Evolutionary conservation across 2,113 vertebrate genomes (phyloP), one percentile per base, ranked within the genome.

Genomic region (Cinclus mexicanus): DNA sequence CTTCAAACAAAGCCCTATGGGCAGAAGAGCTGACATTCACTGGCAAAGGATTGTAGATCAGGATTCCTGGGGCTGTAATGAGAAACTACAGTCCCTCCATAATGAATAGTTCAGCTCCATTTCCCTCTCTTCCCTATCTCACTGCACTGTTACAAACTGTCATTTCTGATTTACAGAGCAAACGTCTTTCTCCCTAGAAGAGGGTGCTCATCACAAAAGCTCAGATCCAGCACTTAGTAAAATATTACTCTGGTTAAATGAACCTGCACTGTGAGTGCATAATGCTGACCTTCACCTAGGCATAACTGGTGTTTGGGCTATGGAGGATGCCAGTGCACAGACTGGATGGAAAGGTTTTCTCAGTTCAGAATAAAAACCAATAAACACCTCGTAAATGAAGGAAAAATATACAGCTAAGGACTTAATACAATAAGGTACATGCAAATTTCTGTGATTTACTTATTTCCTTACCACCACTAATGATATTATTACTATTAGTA

Each of bases 101-200:
- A 60, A 78, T 1, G 15, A 2, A 29, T 7, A 70, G 76, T 33
- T 88, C 67, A 65, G 68, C 56, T 93, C 33, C 80, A 75, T 94
- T 92, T 81, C 44, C 80, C n/a, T 7, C 20, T 57, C 42, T 64
- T 79, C 56, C 57, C 41, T 56, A 0, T 60, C 82, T 93, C 77
- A 67, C 25, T 49, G 41, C 26, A 20, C 56, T 55, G 53, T 26
- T 52, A 78, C 5, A 52, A 89, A 56, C 33, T 69, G 61, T 52
- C 59, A 71, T 68, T 88, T 75, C 75, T 83, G 68, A 95, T 93
- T 92, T 88, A 70, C 50, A 75, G 64, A 88, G 39, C 64, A 77
- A 94, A 88, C 2, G 0, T 17, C 71, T 47, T 77, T 50, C 78
- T 65, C 53, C 71, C 68, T 77, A 22, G 47, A 90, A 75, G 47